phyloP scores from a whole-genome alignment of 2,113 vertebrate species.

The Pteronura brasiliensis region DNA sequence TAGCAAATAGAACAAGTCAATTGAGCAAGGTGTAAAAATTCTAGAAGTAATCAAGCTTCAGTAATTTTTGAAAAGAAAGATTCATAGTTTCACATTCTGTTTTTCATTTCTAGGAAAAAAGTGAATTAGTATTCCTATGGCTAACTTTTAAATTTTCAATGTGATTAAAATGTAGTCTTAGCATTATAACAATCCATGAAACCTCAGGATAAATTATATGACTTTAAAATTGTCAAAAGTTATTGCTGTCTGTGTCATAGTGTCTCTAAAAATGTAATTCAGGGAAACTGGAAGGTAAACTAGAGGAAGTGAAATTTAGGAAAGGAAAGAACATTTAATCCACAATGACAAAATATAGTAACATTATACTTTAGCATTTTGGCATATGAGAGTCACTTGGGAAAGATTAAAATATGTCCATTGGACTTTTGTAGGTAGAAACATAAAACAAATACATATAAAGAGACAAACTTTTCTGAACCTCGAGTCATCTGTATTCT shows the following conservation, averaged over 20 bases:
- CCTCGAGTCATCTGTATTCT: neutral
- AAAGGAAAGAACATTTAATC: neutral
- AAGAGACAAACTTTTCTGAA: neutral
- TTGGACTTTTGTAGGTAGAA: neutral
- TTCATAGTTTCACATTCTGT: neutral
- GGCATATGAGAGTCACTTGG: neutral
- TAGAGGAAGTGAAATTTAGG: neutral
- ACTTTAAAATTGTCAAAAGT: neutral
- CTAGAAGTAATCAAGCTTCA: neutral
- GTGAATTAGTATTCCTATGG: neutral
- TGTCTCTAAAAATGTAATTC: neutral
- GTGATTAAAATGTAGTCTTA: neutral
- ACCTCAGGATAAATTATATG: neutral
- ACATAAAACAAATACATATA: neutral
- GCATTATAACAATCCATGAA: neutral
- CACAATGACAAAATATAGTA: neutral
- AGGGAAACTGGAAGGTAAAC: neutral
- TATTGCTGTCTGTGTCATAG: neutral
- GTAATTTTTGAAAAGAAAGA: neutral
- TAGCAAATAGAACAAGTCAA: neutral
- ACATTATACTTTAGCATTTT: neutral
- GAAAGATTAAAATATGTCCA: neutral
- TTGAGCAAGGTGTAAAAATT: neutral
- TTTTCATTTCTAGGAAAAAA: neutral
- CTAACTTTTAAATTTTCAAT: neutral